Evolutionary conservation across 92 coral and sea anemone genomes (phyloP), one percentile per base, ranked within the genome.

Genomic region (Umimayanthus kanabou): DNA sequence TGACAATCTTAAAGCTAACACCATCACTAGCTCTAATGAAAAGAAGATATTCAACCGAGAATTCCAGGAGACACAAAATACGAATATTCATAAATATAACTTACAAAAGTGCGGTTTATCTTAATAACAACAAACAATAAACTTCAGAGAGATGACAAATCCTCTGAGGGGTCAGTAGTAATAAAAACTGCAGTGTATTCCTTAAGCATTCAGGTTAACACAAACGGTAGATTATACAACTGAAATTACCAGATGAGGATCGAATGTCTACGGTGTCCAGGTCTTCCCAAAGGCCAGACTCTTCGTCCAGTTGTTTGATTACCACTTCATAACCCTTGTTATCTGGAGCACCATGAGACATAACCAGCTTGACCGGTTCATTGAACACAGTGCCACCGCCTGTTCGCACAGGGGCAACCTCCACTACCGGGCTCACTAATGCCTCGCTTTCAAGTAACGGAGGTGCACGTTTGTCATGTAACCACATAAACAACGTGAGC

Each of bases 261-360:
- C 40, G 77, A 42, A 82, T 42, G 69, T 82, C 86, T 67, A 39
- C 69, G 50, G 86, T 82, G 40, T 40, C 86, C 55, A 82, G 40
- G n/a, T 82, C 86, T 61, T 39, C 58, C 86, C 86, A 82, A 1
- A 33, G 2, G 57, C 76, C 86, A 40, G 76, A 66, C 76, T 42
- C 77, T 82, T 39, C 39, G 15, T 69, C 64, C 72, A 66, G 58
- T 70, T 40, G 76, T 43, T 67, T 82, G 86, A 82, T 82, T 50
- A 82, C 76, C 61, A 82, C 86, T 67, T 82, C 86, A 72, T 42
- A 82, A 10, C 86, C 86, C 9, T 43, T 67, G 64, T 30, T 37
- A n/a, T 66, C 86, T n/a, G 76, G 86, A n/a, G 86, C 86, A 82
- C 86, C 76, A 47, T 82, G 86, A 22, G 86, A 66, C 55, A 82